These are phyloP conservation scores for Eupeodes latifasciatus DNA, from an alignment of 2,888 invertebrate genomes.

Conservation along the genomic window DNA sequence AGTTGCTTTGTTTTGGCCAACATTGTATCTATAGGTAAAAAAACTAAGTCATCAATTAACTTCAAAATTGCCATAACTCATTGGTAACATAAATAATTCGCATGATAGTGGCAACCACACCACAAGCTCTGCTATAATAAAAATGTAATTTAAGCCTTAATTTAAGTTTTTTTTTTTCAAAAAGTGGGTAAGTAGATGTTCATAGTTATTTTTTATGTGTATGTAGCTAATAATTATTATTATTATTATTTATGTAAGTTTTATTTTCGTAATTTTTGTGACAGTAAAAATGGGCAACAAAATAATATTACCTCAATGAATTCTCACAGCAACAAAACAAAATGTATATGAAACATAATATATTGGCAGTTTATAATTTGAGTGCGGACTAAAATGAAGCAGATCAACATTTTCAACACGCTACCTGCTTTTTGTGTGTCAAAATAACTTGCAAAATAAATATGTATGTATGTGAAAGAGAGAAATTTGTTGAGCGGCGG, in stretches of 20 bases:
- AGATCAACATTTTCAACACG: neutral
- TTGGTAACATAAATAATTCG: too few relatives aligned
- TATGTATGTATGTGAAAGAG: neutral
- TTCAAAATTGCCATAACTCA: too few relatives aligned
- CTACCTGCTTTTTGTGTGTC: slow-evolving; percentile 10
- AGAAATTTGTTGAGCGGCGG: neutral
- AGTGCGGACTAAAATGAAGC: slow-evolving; percentile 6
- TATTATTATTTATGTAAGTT: slow-evolving; percentile 11
- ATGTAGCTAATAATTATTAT: neutral
- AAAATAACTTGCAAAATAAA: neutral
- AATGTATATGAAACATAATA: slow-evolving; percentile 34
- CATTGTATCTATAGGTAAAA: too few relatives aligned
- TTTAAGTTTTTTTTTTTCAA: neutral
- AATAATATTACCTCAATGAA: slow-evolving; percentile 21
- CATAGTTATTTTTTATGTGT: neutral
- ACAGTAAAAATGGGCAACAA: slow-evolving; percentile 2
- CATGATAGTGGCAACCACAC: neutral
- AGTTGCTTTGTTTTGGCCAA: too few relatives aligned
- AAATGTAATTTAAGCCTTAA: slow-evolving; percentile 44
- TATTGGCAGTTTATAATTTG: slow-evolving; percentile 37
- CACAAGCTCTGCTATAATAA: neutral
- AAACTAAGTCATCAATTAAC: too few relatives aligned
- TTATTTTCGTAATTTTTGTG: slow-evolving; percentile 47
- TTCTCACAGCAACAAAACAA: slow-evolving; percentile 5
- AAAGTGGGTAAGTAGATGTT: neutral